Percentiles rank a stretch among this genome's conserved stretches.
These are phyloP conservation scores for Aphis craccivora DNA, from an alignment of 1,140 invertebrate species.

Conservation along the genomic window DNA sequence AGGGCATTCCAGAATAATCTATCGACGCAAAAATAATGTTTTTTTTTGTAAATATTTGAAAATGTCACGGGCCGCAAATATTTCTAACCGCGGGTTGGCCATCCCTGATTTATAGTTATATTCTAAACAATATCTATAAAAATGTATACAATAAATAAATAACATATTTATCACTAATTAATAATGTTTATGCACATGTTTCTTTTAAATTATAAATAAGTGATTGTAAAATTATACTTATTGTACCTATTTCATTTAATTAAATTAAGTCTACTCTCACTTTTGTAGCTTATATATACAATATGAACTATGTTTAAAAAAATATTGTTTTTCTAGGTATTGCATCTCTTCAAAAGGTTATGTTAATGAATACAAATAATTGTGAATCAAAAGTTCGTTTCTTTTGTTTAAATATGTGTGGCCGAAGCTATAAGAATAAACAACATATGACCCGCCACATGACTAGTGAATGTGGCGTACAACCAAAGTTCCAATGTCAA, in stretches of 20 bases:
- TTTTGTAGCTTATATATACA: neutral
- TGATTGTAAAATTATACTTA: neutral
- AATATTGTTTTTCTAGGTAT: neutral
- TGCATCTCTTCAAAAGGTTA: neutral
- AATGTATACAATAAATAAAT: neutral
- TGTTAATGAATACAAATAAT: neutral
- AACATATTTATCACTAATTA: neutral
- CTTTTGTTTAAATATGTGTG: slow-evolving; percentile 64
- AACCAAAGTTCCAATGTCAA: slow-evolving; percentile 64
- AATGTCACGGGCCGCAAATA: too few relatives aligned
- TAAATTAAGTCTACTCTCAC: neutral
- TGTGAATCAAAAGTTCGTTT: neutral
- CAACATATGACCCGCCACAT: slow-evolving; percentile 60
- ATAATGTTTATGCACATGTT: neutral
- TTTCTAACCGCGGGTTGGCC: too few relatives aligned
- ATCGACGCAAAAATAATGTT: too few relatives aligned
- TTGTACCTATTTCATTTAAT: neutral
- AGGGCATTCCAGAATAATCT: too few relatives aligned
- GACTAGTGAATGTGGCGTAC: slow-evolving; percentile 64
- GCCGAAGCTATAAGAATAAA: slow-evolving; percentile 66
- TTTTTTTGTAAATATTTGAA: too few relatives aligned
- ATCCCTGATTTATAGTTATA: too few relatives aligned
- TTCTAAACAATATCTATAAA: neutral
- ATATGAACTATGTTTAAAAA: neutral
- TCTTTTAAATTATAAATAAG: neutral